Percentiles rank a stretch among this genome's conserved stretches.
These are phyloP conservation scores for Microplitis deprimator DNA, from an alignment of 2,888 invertebrate genomes.

Conservation along the genomic window DNA sequence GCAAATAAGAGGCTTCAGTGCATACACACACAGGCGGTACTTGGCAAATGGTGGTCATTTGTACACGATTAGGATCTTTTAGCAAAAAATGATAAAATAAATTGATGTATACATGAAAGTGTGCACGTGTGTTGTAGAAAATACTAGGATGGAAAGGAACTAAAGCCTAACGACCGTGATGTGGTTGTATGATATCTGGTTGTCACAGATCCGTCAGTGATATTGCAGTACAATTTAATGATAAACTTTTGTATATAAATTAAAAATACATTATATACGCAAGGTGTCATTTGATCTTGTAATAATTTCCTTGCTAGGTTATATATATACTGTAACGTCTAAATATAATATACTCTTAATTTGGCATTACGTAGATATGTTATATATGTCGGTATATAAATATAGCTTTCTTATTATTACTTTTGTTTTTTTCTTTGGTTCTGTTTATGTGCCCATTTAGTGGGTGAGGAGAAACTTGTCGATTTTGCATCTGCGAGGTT, in stretches of 20 bases:
- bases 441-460: neutral
- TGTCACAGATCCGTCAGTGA: slow-evolving; percentile 67
- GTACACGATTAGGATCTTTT: slow-evolving; percentile 64
- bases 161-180: slow-evolving; percentile 68
- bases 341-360: neutral
- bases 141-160: slow-evolving; percentile 18
- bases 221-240: slow-evolving; percentile 54
- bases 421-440: neutral
- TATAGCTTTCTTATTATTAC: no score
- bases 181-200: slow-evolving; percentile 64
- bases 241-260: neutral
- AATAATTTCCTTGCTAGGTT: neutral
- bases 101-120: neutral
- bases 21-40: slow-evolving; percentile 36
- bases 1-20: slow-evolving; percentile 39
- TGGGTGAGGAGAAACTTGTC: slow-evolving; percentile 18
- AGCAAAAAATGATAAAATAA: slow-evolving; percentile 55
- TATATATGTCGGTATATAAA: no score
- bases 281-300: slow-evolving; percentile 1
- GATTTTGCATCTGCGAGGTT: slow-evolving; percentile 33
- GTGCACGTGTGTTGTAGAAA: slow-evolving; percentile 11
- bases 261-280: neutral
- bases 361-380: neutral
- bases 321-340: neutral
- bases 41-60: slow-evolving; percentile 65